Evolutionary conservation across 2,113 vertebrate genomes (phyloP).

Genomic region (Myrmophylax atrothorax): DNA sequence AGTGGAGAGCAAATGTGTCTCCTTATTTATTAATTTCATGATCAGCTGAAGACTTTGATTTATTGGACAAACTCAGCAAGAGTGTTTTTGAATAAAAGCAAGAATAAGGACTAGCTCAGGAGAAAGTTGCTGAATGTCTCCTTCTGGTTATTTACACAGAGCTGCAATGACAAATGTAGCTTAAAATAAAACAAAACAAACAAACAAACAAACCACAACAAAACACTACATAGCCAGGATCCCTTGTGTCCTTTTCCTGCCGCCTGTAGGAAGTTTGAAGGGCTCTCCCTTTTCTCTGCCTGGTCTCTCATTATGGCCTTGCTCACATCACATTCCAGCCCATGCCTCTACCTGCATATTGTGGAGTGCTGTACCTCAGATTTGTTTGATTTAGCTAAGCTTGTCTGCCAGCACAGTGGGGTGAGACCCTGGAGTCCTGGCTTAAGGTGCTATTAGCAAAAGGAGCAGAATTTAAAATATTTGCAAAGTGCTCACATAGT

Average conservation of each 20-base stretch:
- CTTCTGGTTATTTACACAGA: not conserved
- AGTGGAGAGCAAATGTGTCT: slow-evolving; percentile 53
- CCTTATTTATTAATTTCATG: slow-evolving; percentile 65
- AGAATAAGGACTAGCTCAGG: not conserved
- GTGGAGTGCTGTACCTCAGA: not conserved
- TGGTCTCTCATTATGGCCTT: not conserved
- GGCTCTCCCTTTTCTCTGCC: not conserved
- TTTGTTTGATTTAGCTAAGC: not conserved
- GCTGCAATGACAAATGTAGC: not conserved
- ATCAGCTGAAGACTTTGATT: slow-evolving; percentile 8
- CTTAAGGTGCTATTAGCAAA: not conserved
- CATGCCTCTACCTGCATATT: not conserved
- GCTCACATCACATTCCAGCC: not conserved
- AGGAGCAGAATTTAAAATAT: not conserved
- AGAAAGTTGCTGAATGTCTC: not conserved
- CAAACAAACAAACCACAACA: not conserved
- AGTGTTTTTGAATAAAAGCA: not conserved
- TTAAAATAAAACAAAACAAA: not conserved
- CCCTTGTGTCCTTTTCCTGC: not conserved
- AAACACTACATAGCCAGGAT: not conserved
- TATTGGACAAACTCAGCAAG: not conserved
- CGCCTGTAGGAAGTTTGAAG: not conserved
- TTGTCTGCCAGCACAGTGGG: not conserved
- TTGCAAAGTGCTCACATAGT: not conserved
- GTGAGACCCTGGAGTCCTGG: not conserved